Base-by-base conservation (phyloP, 2,113 vertebrate genomes). In the Scomber colias region DNA sequence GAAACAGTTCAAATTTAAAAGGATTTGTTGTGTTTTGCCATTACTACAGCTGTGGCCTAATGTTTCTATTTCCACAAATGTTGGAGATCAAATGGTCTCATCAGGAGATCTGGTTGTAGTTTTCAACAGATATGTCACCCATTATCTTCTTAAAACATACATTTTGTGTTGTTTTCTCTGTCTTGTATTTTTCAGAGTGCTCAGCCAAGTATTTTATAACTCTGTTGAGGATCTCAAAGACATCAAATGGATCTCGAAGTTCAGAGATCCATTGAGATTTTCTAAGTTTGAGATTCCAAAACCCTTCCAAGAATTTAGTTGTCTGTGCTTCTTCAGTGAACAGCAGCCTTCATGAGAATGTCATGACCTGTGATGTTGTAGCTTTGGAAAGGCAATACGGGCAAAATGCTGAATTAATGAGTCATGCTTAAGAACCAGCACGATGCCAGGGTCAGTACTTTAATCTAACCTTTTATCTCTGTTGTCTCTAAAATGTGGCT, bases 401-500 rank as follows among this genome's bases (percentile, higher is more conserved):
- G 24, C 24, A 27, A 27, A 27, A 27, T 27, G 24, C 24, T 27
- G 24, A 27, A 27, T 48, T 50, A 16, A n/a, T 12, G 48, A 50
- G 46, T 67, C 45, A 67, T 19, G 54, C 9, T 80, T 62, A 27
- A 27, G 24, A 27, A 27, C 24, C 24, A 27, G 24, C 24, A 27
- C 3, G 2, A 66, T 51, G 27, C 30, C 24, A 13, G 40, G 13
- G 65, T 67, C 51, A n/a, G 56, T 35, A 11, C 35, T 53, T 21
- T 24, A n/a, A 65, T 71, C 10, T 8, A 50, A 27, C 35, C 13
- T 65, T 55, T 61, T 35, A 56, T 79, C 40, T n/a, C 8, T 27
- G 19, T 51, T 3, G 2, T 68, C 19, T 16, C 24, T 66, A 75
- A 46, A 4, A 68, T 48, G 64, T 63, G 61, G 55, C 13, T 71